Evolutionary conservation across 2,797 vertebrate genomes (phyloP), one percentile per base, ranked within the genome.

Genomic region (Tamandua tetradactyla): DNA sequence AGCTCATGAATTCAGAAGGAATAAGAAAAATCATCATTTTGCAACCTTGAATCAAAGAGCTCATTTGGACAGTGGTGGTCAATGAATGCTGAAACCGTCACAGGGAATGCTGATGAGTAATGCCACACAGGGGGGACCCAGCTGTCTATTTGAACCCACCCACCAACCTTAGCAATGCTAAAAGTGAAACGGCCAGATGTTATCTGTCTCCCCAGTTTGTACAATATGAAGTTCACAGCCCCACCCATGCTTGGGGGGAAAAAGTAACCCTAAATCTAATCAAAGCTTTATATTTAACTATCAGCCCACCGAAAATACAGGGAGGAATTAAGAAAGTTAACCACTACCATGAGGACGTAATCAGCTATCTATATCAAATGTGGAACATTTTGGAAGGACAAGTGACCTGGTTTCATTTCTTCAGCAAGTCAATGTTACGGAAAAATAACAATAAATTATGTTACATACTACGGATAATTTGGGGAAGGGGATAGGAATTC

Each of bases 61-160:
- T 6, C 20, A 64, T 52, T 11, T 8, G 17, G 42, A 32, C 61
- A n/a, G 15, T 18, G 8, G 64, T 6, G 20, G 32, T 78, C 32
- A 5, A 5, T 1, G 44, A 57, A 61, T 2, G 52, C 42, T 27
- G 40, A 64, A 55, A 15, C 25, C 3, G 23, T 7, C 8, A 20
- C 4, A 23, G 5, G 22, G 20, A 40, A n/a, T 11, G 10, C 25
- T 23, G 12, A 23, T 1, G 6, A 13, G 52, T 2, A n/a, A 40
- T 1, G 5, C 3, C 57, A 13, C 2, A 9, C 12, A 20, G n/a
- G 11, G 6, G 59, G n/a, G 4, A 15, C 23, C 9, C 6, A 13
- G 71, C 23, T 27, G 20, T n/a, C 5, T 12, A 8, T 5, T 40
- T n/a, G 42, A n/a, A 40, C 25, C 44, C 9, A 32, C 30, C 5